Percentiles rank a stretch among this genome's conserved stretches.
Conservation (phyloP, 2,888 invertebrate species). For the Polydrusus tereticollis region DNA sequence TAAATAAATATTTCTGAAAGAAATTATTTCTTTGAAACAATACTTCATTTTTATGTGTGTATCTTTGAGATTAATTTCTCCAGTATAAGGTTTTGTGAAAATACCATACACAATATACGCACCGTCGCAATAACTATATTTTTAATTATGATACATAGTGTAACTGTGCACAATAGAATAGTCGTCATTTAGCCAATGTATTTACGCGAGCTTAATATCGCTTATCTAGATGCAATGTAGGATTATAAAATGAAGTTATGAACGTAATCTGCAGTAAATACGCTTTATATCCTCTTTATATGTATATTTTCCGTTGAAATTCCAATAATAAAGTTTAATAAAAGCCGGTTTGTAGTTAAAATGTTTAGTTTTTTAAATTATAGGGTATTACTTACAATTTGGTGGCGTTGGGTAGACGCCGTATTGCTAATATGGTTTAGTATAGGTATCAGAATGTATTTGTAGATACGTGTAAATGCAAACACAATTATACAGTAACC, state of each 20-base stretch:
- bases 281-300: background rate
- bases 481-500: too few species aligned
- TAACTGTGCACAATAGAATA: background rate
- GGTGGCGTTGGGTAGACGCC: background rate
- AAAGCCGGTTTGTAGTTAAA: background rate
- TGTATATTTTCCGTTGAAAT: constrained; percentile 1
- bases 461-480: too few species aligned
- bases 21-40: too few species aligned
- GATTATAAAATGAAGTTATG: constrained; percentile 2
- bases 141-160: background rate
- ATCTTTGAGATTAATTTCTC: too few species aligned
- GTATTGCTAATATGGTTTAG: too few species aligned
- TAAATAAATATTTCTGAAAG: too few species aligned
- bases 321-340: background rate
- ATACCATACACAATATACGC: too few species aligned
- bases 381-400: background rate
- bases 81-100: too few species aligned
- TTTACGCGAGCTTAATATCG: background rate
- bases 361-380: background rate
- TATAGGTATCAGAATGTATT: too few species aligned
- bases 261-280: constrained; percentile 2
- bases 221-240: background rate
- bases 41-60: too few species aligned
- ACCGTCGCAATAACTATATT: too few species aligned
- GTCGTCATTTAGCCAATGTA: background rate